Evolutionary conservation across 2,113 vertebrate genomes (phyloP), one percentile per base, ranked within the genome.

Genomic region (cat (Felis catus)): DNA sequence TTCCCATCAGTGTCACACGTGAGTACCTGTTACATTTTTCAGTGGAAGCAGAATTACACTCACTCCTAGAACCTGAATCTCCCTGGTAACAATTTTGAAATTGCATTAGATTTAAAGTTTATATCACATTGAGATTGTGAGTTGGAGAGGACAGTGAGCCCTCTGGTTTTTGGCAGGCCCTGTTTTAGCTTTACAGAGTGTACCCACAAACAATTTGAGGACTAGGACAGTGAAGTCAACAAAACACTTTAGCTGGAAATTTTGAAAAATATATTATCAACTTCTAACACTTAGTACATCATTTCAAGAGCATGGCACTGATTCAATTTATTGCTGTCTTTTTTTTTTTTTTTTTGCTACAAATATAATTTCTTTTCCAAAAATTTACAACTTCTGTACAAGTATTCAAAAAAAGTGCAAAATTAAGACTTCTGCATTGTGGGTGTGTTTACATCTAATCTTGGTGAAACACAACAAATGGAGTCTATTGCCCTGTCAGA

Each of bases 331-430:
- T 99, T 99, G 99, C 99, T 98, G 97, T 98, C 48, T 27, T 97
- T 98, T 97, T 95, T 89, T 96, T 89, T 96, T 98, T 81, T 68
- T 36, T 96, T 86, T 95, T 93, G 93, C 98, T 99, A 99, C 98
- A 99, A 99, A 99, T 99, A 99, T 99, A 99, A 97, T 98, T 97
- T 95, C 97, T 98, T 97, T 98, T 88, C 97, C 96, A 97, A 97
- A 96, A 97, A 66, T 98, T 99, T 99, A 99, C 99, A 98, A 96
- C 98, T 97, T 98, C 98, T 99, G 98, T 99, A 99, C 99, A 99
- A 98, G 91, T 98, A 98, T 99, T 98, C 91, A 97, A 98, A 98
- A 93, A 99, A 99, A 99, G 99, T 99, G 99, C 99, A 99, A 99
- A 99, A 98, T 99, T 98, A 98, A 99, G 98, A 98, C 98, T 90